Evolutionary conservation across 2,888 invertebrate genomes (phyloP).

Genomic region (Drosophila anomalipes): DNA sequence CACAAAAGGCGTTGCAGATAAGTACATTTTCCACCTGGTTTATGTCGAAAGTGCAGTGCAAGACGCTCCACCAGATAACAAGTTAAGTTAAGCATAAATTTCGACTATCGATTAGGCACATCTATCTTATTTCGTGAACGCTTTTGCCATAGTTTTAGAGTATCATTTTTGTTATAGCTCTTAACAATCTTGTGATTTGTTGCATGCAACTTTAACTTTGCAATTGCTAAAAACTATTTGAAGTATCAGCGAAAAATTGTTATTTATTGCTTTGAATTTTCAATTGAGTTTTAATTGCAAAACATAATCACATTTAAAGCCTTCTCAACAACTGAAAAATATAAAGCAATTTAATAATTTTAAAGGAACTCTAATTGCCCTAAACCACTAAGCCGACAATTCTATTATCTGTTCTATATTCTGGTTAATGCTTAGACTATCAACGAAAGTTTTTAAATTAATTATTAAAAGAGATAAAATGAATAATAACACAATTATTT

Average conservation of each 20-base stretch:
- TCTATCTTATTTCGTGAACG: neutral
- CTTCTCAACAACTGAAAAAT: neutral
- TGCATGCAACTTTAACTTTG: neutral
- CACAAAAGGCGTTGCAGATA: constrained; percentile 40
- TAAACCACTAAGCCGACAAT: neutral
- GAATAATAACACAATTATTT: neutral
- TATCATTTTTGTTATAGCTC: neutral
- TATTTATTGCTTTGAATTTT: neutral
- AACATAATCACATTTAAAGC: neutral
- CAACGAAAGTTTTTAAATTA: neutral
- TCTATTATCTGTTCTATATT: neutral
- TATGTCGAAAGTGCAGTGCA: neutral
- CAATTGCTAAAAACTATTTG: neutral
- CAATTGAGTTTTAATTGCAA: neutral
- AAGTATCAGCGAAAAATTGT: neutral
- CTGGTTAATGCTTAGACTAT: neutral
- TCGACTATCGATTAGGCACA: constrained; percentile 9
- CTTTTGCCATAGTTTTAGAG: neutral
- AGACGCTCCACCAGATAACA: constrained; percentile 12
- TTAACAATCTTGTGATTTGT: neutral
- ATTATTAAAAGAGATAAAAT: neutral
- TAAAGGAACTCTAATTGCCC: neutral
- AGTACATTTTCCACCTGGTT: constrained; percentile 27
- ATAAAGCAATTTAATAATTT: neutral
- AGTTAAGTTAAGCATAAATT: constrained; percentile 17